Evolutionary conservation across 2,113 vertebrate genomes (phyloP).

Genomic region (Poeciliopsis retropinna): DNA sequence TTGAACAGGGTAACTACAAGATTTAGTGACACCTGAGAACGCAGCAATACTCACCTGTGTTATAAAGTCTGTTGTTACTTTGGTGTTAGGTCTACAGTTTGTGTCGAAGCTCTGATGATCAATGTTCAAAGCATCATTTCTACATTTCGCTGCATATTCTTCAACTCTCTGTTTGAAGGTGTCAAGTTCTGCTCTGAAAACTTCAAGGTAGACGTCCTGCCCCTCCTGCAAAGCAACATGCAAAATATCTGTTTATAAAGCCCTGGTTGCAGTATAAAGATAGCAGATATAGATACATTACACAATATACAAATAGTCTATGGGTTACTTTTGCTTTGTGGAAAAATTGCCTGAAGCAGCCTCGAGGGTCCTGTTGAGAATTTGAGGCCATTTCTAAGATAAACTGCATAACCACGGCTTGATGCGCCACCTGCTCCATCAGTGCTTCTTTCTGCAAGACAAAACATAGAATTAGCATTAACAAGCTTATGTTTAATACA

Average conservation of each 20-base stretch:
- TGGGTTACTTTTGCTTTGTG: constrained; percentile 95
- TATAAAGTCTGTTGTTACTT: constrained; percentile 83
- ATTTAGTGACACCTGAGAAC: neutral
- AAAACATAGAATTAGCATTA: neutral
- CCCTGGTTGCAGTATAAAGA: neutral
- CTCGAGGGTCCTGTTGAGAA: constrained; percentile 91
- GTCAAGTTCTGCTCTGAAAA: constrained; percentile 93
- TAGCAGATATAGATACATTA: neutral
- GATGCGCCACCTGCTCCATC: constrained; percentile 98
- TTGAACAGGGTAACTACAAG: constrained; percentile 9
- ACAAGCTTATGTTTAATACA: neutral
- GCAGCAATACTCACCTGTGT: constrained; percentile 78
- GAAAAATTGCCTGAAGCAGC: constrained; percentile 97
- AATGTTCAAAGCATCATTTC: constrained; percentile 66
- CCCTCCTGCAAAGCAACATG: constrained; percentile 79
- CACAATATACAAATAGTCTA: neutral
- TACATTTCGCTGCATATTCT: constrained; percentile 81
- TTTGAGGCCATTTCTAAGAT: constrained; percentile 95
- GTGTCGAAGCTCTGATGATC: constrained; percentile 64
- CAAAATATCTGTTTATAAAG: neutral
- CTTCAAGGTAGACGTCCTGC: constrained; percentile 92
- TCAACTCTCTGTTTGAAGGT: constrained; percentile 91
- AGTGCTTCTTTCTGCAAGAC: constrained; percentile 88
- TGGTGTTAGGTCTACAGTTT: constrained; percentile 76
- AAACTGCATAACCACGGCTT: constrained; percentile 97